phyloP scores from a whole-genome alignment of 1,140 invertebrate genomes.

The Neodiprion lecontei region DNA sequence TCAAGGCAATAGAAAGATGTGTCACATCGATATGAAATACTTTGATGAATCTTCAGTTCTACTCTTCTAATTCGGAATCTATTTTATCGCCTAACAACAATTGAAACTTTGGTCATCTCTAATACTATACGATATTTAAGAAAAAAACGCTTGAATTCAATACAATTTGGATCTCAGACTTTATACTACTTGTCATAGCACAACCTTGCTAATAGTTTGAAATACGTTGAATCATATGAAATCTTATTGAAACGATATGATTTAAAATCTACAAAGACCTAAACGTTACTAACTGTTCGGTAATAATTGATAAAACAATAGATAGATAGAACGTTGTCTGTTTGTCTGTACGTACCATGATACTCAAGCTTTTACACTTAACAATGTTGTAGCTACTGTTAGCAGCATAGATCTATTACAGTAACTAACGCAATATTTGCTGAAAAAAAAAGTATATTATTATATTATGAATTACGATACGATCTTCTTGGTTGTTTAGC shows the following conservation, averaged over 20 bases:
- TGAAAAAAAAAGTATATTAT: slow-evolving; percentile 27
- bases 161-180: background rate
- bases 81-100: background rate
- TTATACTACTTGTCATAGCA: background rate
- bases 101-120: slow-evolving; percentile 1
- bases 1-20: background rate
- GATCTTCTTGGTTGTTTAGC: slow-evolving; percentile 51
- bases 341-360: slow-evolving; percentile 58
- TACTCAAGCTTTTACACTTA: slow-evolving; percentile 60
- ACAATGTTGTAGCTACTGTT: slow-evolving; percentile 45
- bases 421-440: slow-evolving; percentile 31
- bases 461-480: slow-evolving; percentile 42
- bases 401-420: slow-evolving; percentile 40
- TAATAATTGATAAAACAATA: slow-evolving; percentile 17
- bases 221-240: background rate
- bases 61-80: slow-evolving; percentile 2
- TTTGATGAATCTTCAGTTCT: background rate
- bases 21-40: background rate
- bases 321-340: slow-evolving; percentile 47
- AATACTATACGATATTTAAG: background rate
- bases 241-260: background rate
- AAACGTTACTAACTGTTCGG: background rate
- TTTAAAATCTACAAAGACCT: background rate
- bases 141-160: slow-evolving; percentile 3
- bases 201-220: background rate